Percentiles rank a stretch among this genome's conserved stretches.
These are phyloP conservation scores for Noctua pronuba DNA, from an alignment of 2,888 invertebrate genomes.

Conservation along the genomic window DNA sequence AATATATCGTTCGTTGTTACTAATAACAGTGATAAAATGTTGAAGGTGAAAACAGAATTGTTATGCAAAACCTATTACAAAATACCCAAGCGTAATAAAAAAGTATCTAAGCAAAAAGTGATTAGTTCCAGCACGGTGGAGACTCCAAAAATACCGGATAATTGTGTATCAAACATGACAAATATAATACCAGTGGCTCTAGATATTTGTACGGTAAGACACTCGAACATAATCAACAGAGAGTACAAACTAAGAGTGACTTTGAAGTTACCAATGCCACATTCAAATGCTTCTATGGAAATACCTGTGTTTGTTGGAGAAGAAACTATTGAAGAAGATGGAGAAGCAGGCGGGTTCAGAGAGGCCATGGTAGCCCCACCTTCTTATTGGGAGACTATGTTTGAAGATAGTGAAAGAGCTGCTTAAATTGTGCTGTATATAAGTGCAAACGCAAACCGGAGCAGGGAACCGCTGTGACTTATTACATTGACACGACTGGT, in stretches of 20 bases:
- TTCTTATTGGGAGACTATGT: constrained; percentile 21
- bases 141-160: constrained; percentile 26
- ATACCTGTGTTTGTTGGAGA: constrained; percentile 51
- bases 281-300: constrained; percentile 37
- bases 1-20: constrained; percentile 21
- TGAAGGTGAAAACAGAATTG: constrained; percentile 34
- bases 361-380: background rate
- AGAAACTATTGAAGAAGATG: constrained; percentile 3
- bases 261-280: constrained; percentile 44
- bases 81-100: background rate
- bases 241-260: constrained; percentile 47
- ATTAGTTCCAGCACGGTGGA: constrained; percentile 18
- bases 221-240: constrained; percentile 38
- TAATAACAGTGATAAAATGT: constrained; percentile 23
- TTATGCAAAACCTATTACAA: constrained; percentile 8
- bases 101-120: constrained; percentile 1
- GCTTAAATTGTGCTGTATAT: background rate
- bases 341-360: background rate
- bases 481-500: background rate
- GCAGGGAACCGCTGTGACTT: background rate
- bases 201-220: constrained; percentile 34
- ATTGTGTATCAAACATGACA: constrained; percentile 20
- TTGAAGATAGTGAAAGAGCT: constrained; percentile 5
- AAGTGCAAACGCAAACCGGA: background rate
- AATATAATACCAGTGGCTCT: constrained; percentile 1